Evolutionary conservation across 2,797 vertebrate species (phyloP), one percentile per base, ranked within the genome.

Genomic region (Tragopan temminckii): DNA sequence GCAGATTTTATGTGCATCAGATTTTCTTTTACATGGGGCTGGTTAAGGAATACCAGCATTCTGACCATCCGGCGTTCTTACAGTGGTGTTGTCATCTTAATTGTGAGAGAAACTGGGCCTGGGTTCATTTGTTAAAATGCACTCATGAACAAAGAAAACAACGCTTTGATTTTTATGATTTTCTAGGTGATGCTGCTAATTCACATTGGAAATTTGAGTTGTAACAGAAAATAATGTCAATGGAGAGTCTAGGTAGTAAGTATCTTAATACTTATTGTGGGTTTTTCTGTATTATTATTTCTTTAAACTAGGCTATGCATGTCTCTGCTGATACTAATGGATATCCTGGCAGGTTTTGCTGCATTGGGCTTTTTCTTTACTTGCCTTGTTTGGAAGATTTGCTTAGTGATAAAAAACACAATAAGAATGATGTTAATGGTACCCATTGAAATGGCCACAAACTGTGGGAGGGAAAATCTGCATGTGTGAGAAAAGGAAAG

Each of bases 171-270:
- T 80, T 62, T 66, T 86, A 38, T 4, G 36, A 2, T 64, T 84
- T 86, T 58, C 15, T 55, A 4, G 7, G 11, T 70, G 23, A 13
- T 80, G n/a, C 20, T 74, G 62, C n/a, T 79, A 72, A 59, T 79
- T 90, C 25, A 36, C 25, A 3, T 27, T 62, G 24, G 29, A 77
- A 89, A 50, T 77, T 29, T 43, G 48, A 3, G 18, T 69, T 74
- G 36, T 8, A 80, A n/a, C 27, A 61, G 36, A 94, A 77, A 52
- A 92, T 45, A 27, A n/a, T 9, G 40, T 77, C 71, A 80, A 11
- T 43, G 42, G 29, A 76, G 36, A 27, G 38, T 67, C 35, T 67
- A 67, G 11, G 14, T 27, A 58, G 16, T 50, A 81, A 67, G 25
- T 95, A 59, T 48, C 50, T 82, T 79, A 1, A 9, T 5, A 14